Conservation (phyloP, 2,113 vertebrate species). For the Recurvirostra avosetta region DNA sequence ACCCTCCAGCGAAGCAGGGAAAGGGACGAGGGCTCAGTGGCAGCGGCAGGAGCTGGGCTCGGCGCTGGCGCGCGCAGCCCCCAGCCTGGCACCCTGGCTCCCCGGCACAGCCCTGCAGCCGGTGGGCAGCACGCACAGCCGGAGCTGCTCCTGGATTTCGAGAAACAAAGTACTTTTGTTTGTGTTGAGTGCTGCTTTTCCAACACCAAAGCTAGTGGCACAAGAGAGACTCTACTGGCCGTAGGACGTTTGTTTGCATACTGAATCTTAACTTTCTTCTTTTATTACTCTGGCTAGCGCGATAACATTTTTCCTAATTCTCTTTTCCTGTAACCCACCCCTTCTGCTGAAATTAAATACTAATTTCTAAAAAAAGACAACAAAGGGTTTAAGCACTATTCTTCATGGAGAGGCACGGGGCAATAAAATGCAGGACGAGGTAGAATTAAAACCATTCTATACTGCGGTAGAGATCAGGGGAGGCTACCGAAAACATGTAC, state of each 20-base stretch:
- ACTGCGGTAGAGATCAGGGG: not conserved
- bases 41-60: not conserved
- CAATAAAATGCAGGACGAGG: not conserved
- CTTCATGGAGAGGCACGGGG: not conserved
- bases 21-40: not conserved
- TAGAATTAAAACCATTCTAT: not conserved
- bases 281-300: not conserved
- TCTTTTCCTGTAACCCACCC: not conserved
- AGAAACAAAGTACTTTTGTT: constrained; percentile 57
- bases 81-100: not conserved
- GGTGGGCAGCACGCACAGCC: not conserved
- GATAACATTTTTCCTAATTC: not conserved
- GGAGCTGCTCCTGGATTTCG: not conserved
- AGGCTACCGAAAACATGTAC: constrained; percentile 18
- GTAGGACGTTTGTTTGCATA: not conserved
- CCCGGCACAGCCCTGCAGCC: not conserved
- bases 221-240: not conserved
- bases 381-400: not conserved
- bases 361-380: not conserved
- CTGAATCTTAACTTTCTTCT: constrained; percentile 13
- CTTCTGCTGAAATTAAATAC: constrained; percentile 26
- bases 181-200: not conserved
- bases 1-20: not conserved
- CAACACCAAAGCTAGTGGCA: constrained; percentile 19
- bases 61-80: too few species aligned